Percentiles rank a stretch among this genome's conserved stretches.
These are phyloP conservation scores for Neodiprion pinetum DNA, from an alignment of 1,140 invertebrate genomes.

Conservation along the genomic window DNA sequence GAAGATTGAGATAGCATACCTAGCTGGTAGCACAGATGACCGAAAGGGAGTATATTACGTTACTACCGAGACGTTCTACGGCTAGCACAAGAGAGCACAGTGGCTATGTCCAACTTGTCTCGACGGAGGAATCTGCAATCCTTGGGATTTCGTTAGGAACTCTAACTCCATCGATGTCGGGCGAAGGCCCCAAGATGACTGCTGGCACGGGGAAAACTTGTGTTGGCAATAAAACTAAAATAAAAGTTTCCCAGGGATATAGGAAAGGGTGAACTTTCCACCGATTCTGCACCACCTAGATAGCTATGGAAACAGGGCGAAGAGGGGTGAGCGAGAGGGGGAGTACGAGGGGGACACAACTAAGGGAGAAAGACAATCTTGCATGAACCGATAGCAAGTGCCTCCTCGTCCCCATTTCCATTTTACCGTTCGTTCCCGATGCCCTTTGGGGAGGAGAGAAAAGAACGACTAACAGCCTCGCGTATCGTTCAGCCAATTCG, in stretches of 20 bases:
- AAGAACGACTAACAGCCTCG: too few relatives aligned
- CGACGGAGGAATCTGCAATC: neutral
- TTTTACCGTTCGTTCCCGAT: neutral
- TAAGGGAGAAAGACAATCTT: neutral
- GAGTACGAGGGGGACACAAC: neutral
- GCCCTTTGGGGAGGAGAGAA: neutral
- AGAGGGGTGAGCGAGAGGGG: slow-evolving; percentile 17
- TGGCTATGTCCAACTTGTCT: neutral
- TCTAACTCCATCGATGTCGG: neutral
- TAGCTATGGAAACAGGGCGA: neutral
- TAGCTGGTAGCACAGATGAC: neutral
- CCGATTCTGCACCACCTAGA: neutral
- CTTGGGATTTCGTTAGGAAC: neutral
- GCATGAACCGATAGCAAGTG: neutral
- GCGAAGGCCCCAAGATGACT: neutral
- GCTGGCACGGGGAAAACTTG: neutral
- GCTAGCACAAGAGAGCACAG: too few relatives aligned
- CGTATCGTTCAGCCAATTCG: too few relatives aligned
- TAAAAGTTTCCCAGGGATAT: neutral
- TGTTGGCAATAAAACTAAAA: slow-evolving; percentile 3
- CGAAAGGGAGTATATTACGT: neutral
- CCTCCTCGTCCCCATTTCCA: neutral
- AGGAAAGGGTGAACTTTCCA: neutral
- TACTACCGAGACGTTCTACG: too few relatives aligned
- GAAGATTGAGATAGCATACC: neutral